Evolutionary conservation across 2,797 vertebrate species (phyloP).

Genomic region (Odontamblyopus lacepedii): DNA sequence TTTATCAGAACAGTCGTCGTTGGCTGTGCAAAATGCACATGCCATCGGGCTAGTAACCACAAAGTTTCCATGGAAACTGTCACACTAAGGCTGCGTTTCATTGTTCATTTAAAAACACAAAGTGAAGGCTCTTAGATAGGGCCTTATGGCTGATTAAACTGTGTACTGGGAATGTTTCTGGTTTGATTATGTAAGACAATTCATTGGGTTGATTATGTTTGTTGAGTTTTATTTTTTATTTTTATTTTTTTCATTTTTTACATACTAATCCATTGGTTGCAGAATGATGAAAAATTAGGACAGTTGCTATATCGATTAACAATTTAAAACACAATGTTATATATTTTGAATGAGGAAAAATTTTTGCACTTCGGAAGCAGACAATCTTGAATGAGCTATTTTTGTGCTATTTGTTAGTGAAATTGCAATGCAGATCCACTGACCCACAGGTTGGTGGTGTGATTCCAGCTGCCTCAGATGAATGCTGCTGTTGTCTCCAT

Average conservation of each 20-base stretch:
- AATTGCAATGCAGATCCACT: no score
- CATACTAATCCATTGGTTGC: no score
- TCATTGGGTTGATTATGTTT: conserved; percentile 26
- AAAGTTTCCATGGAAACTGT: conserved; percentile 77
- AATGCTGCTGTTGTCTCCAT: no score
- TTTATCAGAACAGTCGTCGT: conserved; percentile 54
- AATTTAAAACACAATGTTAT: no score
- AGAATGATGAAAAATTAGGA: no score
- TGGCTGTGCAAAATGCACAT: conserved; percentile 59
- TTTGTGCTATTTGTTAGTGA: no score
- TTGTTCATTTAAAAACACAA: conserved; percentile 49
- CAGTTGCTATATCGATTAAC: no score
- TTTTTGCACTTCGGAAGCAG: no score
- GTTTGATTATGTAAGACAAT: conserved; percentile 35
- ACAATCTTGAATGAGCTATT: no score
- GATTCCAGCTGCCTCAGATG: no score
- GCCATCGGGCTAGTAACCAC: conserved; percentile 64
- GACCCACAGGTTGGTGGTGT: no score
- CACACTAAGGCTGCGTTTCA: conserved; percentile 57
- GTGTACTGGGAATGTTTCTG: conserved; percentile 49
- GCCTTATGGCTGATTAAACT: conserved; percentile 64
- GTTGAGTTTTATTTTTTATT: conserved; percentile 5
- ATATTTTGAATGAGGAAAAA: no score
- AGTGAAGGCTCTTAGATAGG: conserved; percentile 49
- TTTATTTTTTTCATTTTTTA: background rate